phyloP scores from a whole-genome alignment of 2,113 vertebrate genomes.

The Otis tarda region DNA sequence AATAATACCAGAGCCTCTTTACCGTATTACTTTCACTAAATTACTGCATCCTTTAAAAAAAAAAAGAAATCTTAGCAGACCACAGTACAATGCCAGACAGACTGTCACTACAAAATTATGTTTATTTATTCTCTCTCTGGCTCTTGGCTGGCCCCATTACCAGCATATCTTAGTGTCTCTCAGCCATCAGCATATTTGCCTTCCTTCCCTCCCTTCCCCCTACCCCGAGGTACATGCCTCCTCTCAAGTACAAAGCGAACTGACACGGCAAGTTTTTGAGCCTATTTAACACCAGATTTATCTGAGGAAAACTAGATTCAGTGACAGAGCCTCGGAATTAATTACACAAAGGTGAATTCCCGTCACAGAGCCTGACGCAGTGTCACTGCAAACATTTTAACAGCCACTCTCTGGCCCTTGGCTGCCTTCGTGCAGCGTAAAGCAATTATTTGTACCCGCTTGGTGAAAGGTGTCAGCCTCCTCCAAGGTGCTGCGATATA shows the following conservation, averaged over 20 bases:
- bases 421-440: not conserved
- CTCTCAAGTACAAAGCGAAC: slow-evolving; percentile 50
- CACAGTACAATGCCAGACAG: slow-evolving; percentile 28
- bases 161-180: slow-evolving; percentile 53
- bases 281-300: slow-evolving; percentile 22
- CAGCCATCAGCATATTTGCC: slow-evolving; percentile 42
- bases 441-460: slow-evolving; percentile 37
- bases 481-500: not conserved
- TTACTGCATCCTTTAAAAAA: slow-evolving; percentile 27
- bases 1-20: slow-evolving; percentile 3
- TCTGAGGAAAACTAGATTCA: slow-evolving; percentile 7
- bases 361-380: not conserved
- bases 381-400: not conserved
- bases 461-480: not conserved
- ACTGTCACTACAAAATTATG: slow-evolving; percentile 53
- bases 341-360: slow-evolving; percentile 26
- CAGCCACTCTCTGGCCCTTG: not conserved
- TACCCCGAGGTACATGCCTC: not conserved
- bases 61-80: slow-evolving; percentile 18
- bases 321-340: slow-evolving; percentile 40
- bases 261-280: slow-evolving; percentile 39
- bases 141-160: slow-evolving; percentile 54
- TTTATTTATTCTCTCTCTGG: slow-evolving; percentile 64
- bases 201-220: slow-evolving; percentile 10
- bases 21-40: slow-evolving; percentile 32